Evolutionary conservation across 2,113 vertebrate species (phyloP).

Genomic region (Brachypteracias leptosomus): DNA sequence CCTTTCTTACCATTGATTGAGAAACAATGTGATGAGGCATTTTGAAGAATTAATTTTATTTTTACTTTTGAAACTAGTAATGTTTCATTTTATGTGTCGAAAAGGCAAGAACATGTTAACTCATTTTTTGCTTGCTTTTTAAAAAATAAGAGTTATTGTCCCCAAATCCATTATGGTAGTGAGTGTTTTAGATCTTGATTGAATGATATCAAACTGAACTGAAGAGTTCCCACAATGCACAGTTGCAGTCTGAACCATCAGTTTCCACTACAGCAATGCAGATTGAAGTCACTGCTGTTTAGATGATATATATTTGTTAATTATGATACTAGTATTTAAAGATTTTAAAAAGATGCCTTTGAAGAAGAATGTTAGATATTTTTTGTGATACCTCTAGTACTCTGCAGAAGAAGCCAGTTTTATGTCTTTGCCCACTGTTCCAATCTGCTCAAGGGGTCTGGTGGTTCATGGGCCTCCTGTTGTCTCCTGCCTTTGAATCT

Average conservation of each 20-base stretch:
- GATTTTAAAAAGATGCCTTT: not conserved
- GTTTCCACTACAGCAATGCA: not conserved
- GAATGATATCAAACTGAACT: not conserved
- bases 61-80: not conserved
- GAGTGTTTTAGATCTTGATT: not conserved
- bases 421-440: not conserved
- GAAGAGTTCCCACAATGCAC: not conserved
- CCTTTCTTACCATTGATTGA: constrained; percentile 20
- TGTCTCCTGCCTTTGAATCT: not conserved
- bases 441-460: not conserved
- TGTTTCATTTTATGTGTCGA: not conserved
- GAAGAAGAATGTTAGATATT: not conserved
- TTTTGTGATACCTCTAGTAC: not conserved
- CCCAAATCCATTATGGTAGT: not conserved
- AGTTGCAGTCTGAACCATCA: not conserved
- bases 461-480: not conserved
- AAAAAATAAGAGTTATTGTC: not conserved
- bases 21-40: constrained; percentile 4
- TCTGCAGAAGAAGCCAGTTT: not conserved
- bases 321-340: not conserved
- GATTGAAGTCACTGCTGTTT: not conserved
- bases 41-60: constrained; percentile 12
- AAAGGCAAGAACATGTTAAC: not conserved
- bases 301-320: not conserved
- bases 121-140: not conserved